Evolutionary conservation across 2,888 invertebrate genomes (phyloP).

Genomic region (Tillus elongatus): DNA sequence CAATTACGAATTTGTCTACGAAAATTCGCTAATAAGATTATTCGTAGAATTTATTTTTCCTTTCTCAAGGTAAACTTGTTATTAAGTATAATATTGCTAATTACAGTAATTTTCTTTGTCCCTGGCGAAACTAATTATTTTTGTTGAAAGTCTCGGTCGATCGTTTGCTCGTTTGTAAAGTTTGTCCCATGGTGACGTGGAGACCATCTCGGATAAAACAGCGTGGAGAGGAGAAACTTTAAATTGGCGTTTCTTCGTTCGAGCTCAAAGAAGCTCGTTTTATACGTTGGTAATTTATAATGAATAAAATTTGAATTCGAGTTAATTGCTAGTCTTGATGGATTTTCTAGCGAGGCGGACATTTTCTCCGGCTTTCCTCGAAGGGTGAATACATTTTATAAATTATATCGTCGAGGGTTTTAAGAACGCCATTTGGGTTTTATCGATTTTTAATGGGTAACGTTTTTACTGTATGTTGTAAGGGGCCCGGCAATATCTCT

Average conservation of each 20-base stretch:
- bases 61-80: too few species aligned
- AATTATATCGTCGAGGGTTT: conserved; percentile 34
- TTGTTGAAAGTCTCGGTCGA: not conserved
- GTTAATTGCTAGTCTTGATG: conserved; percentile 44
- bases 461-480: conserved; percentile 29
- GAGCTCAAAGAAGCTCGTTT: conserved; percentile 41
- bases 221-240: conserved; percentile 37
- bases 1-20: too few species aligned
- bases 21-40: too few species aligned
- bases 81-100: too few species aligned
- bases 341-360: conserved; percentile 36
- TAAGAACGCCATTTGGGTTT: conserved; percentile 40
- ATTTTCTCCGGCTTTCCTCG: conserved; percentile 33
- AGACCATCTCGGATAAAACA: conserved; percentile 7
- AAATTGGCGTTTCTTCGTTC: conserved; percentile 42
- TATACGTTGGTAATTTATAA: conserved; percentile 44
- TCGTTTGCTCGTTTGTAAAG: conserved; percentile 3
- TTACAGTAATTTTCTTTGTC: too few species aligned
- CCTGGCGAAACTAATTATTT: not conserved
- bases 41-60: too few species aligned
- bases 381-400: conserved; percentile 39
- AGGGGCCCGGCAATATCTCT: not conserved
- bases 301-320: conserved; percentile 45
- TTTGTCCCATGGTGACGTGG: conserved; percentile 7
- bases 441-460: conserved; percentile 38